Evolutionary conservation across 2,113 vertebrate species (phyloP), one percentile per base, ranked within the genome.

Genomic region (Oreochromis aureus): DNA sequence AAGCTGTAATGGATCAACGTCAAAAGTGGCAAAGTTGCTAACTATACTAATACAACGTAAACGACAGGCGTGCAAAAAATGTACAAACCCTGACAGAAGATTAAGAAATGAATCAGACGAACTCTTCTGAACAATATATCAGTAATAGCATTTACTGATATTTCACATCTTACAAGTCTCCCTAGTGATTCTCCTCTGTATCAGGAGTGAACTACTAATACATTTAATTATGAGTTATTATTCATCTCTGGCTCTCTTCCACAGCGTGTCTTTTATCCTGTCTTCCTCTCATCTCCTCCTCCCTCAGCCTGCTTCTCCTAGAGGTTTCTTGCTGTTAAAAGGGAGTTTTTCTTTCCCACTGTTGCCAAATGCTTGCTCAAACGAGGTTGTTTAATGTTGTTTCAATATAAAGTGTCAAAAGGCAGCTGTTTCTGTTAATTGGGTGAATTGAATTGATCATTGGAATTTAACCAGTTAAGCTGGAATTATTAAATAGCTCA

Each of bases 71-170:
- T 7, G 63, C 22, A 80, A 84, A 87, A 66, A 5, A 58, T 46
- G 3, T 5, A 24, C 15, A 13, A 27, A 6, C 56, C 16, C 13
- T 46, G 61, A 85, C 34, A 53, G 19, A 51, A 46, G 59, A 85
- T 5, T 16, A 19, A 63, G 66, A 58, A 10, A 71, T 56, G 13
- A 90, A 84, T 80, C 46, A 54, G 44, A 30, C 44, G n/a, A 86
- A 83, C 2, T 69, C 7, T 41, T 53, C 7, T 15, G 34, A 27
- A 81, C 36, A 76, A 76, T 76, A 48, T 30, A 78, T 32, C 10
- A 78, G 24, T n/a, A 53, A 32, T 6, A 78, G 22, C 2, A 34
- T 78, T 19, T 51, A 32, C 4, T 32, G 7, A 12, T 41, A 73
- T 46, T 46, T 73, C 2, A 46, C 22, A 73, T 51, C 27, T 78